Conservation (phyloP, 35 echinoderm and acorn worm genomes). For the Strongylocentrotus purpuratus region DNA sequence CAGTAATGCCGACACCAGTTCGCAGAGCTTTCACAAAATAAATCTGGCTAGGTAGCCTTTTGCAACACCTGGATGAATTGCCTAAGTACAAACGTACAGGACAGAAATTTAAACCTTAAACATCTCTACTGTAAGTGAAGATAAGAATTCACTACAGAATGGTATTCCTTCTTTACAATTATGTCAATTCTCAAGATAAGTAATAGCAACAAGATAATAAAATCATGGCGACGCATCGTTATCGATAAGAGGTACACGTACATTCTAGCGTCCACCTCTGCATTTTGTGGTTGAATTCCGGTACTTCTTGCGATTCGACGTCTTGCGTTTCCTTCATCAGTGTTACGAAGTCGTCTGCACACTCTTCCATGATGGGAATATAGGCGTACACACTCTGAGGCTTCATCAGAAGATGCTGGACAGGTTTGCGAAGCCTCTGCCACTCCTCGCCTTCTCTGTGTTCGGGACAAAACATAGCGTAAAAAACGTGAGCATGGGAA, state of each 20-base stretch:
- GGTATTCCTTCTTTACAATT: no score
- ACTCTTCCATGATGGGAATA: constrained; percentile 73
- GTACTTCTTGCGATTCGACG: constrained; percentile 73
- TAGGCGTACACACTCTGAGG: constrained; percentile 70
- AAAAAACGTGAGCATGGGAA: not conserved
- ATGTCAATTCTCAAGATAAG: no score
- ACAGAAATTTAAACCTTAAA: no score
- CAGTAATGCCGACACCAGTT: no score
- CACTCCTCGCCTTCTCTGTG: constrained; percentile 90
- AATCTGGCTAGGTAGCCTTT: no score
- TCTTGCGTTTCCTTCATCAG: constrained; percentile 59
- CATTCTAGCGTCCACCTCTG: constrained; percentile 93
- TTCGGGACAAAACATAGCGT: not conserved
- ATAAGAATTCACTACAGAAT: no score
- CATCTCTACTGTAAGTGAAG: no score
- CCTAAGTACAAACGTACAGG: no score
- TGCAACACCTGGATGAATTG: no score
- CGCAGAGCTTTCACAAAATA: no score
- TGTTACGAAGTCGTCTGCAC: constrained; percentile 76
- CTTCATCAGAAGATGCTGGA: constrained; percentile 81
- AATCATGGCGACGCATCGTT: no score
- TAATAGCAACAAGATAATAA: no score
- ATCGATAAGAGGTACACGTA: constrained; percentile 64
- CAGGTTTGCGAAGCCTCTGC: constrained; percentile 66
- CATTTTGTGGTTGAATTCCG: constrained; percentile 70